phyloP scores from a whole-genome alignment of 23 tunicate genomes.

The Ascidia mentula region DNA sequence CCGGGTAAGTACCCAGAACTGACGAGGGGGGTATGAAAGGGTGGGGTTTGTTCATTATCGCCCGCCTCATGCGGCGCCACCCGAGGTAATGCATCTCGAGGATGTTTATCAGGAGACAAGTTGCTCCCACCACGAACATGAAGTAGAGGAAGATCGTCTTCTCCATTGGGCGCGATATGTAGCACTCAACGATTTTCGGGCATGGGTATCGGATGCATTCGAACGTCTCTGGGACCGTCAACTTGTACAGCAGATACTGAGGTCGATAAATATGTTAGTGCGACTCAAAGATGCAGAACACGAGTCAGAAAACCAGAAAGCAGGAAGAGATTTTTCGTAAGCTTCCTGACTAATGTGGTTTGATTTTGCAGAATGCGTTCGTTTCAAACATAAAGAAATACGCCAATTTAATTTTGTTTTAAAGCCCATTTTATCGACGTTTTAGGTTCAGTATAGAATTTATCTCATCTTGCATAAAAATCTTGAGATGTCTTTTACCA shows the following conservation, averaged over 20 bases:
- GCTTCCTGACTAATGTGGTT: too few relatives aligned
- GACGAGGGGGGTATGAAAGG: constrained; percentile 21
- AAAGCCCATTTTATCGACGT: too few relatives aligned
- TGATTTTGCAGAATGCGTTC: too few relatives aligned
- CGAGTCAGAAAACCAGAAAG: too few relatives aligned
- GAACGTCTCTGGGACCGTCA: constrained; percentile 55
- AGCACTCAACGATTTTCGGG: constrained; percentile 70
- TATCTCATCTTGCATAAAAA: too few relatives aligned
- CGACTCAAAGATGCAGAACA: too few relatives aligned
- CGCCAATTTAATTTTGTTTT: too few relatives aligned
- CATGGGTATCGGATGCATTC: constrained; percentile 80
- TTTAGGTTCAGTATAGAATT: too few relatives aligned
- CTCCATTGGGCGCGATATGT: constrained; percentile 87
- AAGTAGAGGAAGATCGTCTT: constrained; percentile 84
- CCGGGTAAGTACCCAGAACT: constrained; percentile 31
- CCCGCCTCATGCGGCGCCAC: constrained; percentile 42
- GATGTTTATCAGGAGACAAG: constrained; percentile 61
- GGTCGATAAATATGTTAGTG: too few relatives aligned
- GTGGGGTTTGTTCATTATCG: constrained; percentile 4
- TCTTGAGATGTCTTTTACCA: too few relatives aligned
- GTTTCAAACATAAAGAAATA: too few relatives aligned
- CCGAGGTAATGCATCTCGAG: constrained; percentile 64
- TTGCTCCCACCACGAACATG: constrained; percentile 80
- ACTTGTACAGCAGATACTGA: constrained; percentile 63
- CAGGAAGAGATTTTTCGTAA: too few relatives aligned